phyloP scores from a whole-genome alignment of 2,888 invertebrate species.

The Cyaniris semiargus region DNA sequence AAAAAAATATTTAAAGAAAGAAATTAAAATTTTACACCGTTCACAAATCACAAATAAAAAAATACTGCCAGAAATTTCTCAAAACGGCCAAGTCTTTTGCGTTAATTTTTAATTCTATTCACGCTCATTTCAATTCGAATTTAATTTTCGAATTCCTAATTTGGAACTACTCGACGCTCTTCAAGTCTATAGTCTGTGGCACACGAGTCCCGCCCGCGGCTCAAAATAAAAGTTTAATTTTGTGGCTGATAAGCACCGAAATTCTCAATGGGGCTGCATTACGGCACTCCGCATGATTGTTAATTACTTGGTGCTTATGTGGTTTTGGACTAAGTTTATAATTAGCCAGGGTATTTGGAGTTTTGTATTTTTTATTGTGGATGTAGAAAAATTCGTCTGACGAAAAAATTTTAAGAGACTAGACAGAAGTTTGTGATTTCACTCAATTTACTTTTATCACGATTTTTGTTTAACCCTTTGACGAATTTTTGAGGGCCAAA shows the following conservation, averaged over 20 bases:
- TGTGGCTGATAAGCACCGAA: slow-evolving; percentile 70
- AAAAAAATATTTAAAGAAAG: background rate
- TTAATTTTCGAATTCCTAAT: slow-evolving; percentile 23
- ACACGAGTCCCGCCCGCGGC: slow-evolving; percentile 63
- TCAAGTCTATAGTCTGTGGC: slow-evolving; percentile 46
- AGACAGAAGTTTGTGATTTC: background rate
- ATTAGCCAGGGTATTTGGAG: background rate
- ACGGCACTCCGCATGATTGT: slow-evolving; percentile 41
- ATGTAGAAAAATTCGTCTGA: background rate
- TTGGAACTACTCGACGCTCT: slow-evolving; percentile 44
- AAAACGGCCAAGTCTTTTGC: slow-evolving; percentile 27
- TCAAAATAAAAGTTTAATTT: slow-evolving; percentile 74
- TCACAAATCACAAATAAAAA: background rate
- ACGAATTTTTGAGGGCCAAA: background rate
- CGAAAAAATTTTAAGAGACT: background rate
- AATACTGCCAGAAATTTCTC: background rate
- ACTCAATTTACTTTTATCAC: background rate
- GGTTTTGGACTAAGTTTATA: slow-evolving; percentile 29
- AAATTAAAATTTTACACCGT: background rate
- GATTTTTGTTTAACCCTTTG: background rate
- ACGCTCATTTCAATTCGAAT: background rate
- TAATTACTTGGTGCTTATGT: slow-evolving; percentile 37
- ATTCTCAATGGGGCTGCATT: slow-evolving; percentile 76
- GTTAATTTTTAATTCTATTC: slow-evolving; percentile 21
- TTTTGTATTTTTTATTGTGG: background rate